Evolutionary conservation across 1,140 invertebrate genomes (phyloP).

Genomic region (Maconellicoccus hirsutus): DNA sequence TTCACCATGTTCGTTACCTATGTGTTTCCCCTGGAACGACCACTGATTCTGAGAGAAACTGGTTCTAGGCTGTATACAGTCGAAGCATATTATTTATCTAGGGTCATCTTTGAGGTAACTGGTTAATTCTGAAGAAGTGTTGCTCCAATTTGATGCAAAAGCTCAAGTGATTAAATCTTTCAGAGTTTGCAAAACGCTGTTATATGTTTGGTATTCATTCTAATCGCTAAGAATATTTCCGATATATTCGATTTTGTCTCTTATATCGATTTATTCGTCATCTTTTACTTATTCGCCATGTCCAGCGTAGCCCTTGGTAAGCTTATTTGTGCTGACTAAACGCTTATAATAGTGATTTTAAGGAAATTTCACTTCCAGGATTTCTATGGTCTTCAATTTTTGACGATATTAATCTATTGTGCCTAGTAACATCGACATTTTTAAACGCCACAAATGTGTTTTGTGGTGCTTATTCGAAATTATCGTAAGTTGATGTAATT

Average conservation of each 20-base stretch:
- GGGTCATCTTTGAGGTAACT: slow-evolving; percentile 49
- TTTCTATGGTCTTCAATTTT: too few relatives aligned
- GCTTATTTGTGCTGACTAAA: too few relatives aligned
- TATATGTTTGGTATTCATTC: slow-evolving; percentile 45
- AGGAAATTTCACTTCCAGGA: too few relatives aligned
- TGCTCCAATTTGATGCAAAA: too few relatives aligned
- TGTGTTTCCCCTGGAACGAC: slow-evolving; percentile 54
- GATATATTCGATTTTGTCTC: slow-evolving; percentile 36
- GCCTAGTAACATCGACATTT: too few relatives aligned
- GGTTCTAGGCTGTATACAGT: slow-evolving; percentile 50
- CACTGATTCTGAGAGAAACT: slow-evolving; percentile 51
- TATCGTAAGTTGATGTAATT: slow-evolving; percentile 14
- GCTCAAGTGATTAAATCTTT: slow-evolving; percentile 29
- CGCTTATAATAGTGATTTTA: too few relatives aligned
- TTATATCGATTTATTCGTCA: slow-evolving; percentile 34
- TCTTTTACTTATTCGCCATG: slow-evolving; percentile 36
- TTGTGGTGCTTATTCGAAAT: neutral
- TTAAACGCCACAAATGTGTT: too few relatives aligned
- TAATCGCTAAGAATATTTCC: slow-evolving; percentile 42
- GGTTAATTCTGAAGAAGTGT: slow-evolving; percentile 18
- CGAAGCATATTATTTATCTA: slow-evolving; percentile 55
- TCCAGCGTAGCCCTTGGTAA: slow-evolving; percentile 39
- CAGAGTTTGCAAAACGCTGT: slow-evolving; percentile 50
- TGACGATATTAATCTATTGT: too few relatives aligned
- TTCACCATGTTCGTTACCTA: slow-evolving; percentile 54